Evolutionary conservation across 2,113 vertebrate species (phyloP), one percentile per base, ranked within the genome.

Genomic region (Odontesthes bonariensis): DNA sequence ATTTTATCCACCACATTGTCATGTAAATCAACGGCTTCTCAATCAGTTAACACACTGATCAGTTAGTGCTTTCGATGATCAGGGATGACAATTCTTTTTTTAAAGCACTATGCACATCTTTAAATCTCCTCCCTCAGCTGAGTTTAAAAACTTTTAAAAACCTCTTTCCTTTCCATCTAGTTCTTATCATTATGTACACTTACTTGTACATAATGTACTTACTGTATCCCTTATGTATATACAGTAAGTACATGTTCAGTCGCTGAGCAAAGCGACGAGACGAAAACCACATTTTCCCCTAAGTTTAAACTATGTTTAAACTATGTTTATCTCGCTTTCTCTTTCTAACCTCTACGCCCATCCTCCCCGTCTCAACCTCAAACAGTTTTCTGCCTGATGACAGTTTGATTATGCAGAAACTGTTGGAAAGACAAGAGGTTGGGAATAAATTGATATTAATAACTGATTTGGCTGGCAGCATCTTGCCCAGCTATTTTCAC

Each of bases 11-110:
- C 66, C 79, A 84, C 82, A 89, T 89, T 89, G 88, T 89, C 85
- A 91, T 89, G 87, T 90, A 89, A 90, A 91, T 91, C 64, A 91
- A 84, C 31, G 44, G 86, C 84, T 89, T 86, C 85, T 91, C 87
- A 86, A 90, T 91, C 89, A 91, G 90, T 91, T 90, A 90, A 86
- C 88, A 90, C 91, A 73, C 84, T 83, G 83, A 90, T 86, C 90
- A 88, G 75, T 86, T 77, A 85, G 74, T 78, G 87, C 87, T 82
- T 88, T 68, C 85, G 85, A 88, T 89, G 88, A 91, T 91, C 81
- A 82, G 69, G 51, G 85, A 90, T 87, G 80, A 84, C 78, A 81
- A 44, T 40, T 81, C 66, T 71, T 78, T 85, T 81, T 67, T 82
- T 64, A 84, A 86, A 78, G 31, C 44, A 65, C 68, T 72, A 64